These are phyloP conservation scores for Aplysia californica DNA, from an alignment of 1,140 invertebrate species.

Conservation along the genomic window DNA sequence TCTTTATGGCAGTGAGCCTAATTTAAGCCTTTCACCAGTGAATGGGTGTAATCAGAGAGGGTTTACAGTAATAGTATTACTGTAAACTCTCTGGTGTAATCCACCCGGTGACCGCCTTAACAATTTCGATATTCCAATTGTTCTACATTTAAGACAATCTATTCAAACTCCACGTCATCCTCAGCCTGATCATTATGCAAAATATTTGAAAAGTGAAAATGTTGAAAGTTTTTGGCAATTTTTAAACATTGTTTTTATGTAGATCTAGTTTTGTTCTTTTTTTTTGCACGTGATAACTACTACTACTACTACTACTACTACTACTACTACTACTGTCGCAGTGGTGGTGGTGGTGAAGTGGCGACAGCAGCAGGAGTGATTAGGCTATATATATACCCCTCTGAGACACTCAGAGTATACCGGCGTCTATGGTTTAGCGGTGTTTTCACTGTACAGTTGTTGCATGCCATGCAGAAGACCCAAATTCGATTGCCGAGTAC, in stretches of 20 bases:
- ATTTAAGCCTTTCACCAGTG: too few species aligned
- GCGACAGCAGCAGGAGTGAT: neutral
- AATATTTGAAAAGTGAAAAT: neutral
- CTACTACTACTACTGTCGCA: neutral
- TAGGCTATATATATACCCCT: neutral
- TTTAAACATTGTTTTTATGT: neutral
- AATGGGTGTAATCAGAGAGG: too few species aligned
- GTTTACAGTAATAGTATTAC: too few species aligned
- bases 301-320: neutral
- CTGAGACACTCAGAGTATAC: neutral
- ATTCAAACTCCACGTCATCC: too few species aligned
- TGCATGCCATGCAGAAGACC: too few species aligned
- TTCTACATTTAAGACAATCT: neutral
- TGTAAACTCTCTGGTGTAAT: too few species aligned
- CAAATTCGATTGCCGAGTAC: too few species aligned
- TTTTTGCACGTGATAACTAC: neutral
- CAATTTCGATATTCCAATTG: neutral
- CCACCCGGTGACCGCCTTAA: neutral
- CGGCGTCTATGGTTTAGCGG: too few species aligned
- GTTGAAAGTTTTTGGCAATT: neutral
- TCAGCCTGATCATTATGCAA: neutral
- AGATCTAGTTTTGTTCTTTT: neutral
- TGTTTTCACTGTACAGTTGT: too few species aligned
- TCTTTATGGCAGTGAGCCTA: too few species aligned
- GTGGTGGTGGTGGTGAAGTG: too few species aligned